Conservation (phyloP, 1,140 invertebrate genomes). For the Potamilus streckersoni region DNA sequence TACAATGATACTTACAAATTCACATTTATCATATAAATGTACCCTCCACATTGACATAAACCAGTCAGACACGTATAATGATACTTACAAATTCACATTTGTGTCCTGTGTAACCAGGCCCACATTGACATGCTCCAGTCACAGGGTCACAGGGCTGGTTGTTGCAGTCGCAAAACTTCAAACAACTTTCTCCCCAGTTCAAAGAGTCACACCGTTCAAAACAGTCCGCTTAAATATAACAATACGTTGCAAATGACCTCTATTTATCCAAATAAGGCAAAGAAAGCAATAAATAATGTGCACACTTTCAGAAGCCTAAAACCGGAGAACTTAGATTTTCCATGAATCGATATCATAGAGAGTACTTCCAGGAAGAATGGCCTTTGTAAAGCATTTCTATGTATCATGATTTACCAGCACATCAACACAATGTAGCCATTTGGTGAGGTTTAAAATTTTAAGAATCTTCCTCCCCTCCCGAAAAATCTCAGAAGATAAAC, state of each 20-base stretch:
- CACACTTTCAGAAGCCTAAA: too few relatives aligned
- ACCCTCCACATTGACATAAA: neutral
- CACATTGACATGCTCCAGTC: conserved; percentile 84
- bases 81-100: conserved; percentile 72
- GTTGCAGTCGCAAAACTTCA: conserved; percentile 82
- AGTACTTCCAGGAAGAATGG: too few relatives aligned
- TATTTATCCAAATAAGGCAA: neutral
- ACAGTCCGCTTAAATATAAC: conserved; percentile 35
- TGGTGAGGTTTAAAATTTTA: too few relatives aligned
- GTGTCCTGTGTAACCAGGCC: conserved; percentile 84
- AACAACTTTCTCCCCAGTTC: conserved; percentile 82
- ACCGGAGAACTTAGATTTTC: too few relatives aligned
- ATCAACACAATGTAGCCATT: too few relatives aligned
- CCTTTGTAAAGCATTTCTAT: too few relatives aligned
- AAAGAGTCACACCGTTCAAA: conserved; percentile 68
- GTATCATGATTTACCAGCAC: too few relatives aligned
- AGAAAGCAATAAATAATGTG: neutral
- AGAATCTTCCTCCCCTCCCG: too few relatives aligned
- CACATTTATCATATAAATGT: neutral
- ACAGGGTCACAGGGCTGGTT: conserved; percentile 86
- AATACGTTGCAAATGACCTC: neutral
- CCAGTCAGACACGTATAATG: neutral
- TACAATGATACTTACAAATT: too few relatives aligned
- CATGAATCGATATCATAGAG: too few relatives aligned
- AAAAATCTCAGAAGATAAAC: too few relatives aligned